Conservation (phyloP, 2,888 invertebrate genomes). For the Steinernema scapterisci region DNA sequence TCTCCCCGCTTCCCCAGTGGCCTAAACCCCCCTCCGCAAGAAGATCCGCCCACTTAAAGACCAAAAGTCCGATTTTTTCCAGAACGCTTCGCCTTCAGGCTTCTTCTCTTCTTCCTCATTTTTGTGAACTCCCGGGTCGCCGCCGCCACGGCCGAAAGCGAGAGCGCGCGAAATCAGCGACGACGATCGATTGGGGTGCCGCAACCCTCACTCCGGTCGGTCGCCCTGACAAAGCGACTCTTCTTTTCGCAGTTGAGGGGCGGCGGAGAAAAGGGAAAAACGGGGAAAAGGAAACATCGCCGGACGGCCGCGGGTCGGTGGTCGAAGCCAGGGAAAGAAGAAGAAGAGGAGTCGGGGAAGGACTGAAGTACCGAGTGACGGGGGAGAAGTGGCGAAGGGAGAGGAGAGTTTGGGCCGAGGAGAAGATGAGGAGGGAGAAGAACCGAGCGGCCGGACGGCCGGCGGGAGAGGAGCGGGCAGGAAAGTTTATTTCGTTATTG, state of each 20-base stretch:
- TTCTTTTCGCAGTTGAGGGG: slow-evolving; percentile 15
- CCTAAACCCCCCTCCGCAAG: too few species aligned
- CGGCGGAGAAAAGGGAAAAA: background rate
- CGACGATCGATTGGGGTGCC: slow-evolving; percentile 19
- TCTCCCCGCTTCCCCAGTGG: too few species aligned
- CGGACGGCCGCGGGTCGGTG: background rate
- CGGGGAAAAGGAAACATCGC: slow-evolving; percentile 28
- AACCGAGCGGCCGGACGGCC: too few species aligned
- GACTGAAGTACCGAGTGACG: too few species aligned
- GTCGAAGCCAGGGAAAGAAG: too few species aligned
- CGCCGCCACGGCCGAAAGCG: background rate
- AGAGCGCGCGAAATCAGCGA: slow-evolving; percentile 30
- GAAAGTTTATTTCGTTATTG: slow-evolving; percentile 6
- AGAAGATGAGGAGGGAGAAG: too few species aligned
- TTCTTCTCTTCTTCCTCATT: background rate
- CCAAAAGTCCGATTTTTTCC: slow-evolving; percentile 1
- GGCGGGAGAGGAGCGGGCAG: background rate
- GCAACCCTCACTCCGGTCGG: background rate
- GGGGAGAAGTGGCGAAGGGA: background rate
- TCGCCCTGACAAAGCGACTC: slow-evolving; percentile 15
- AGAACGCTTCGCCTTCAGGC: background rate
- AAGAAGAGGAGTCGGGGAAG: too few species aligned
- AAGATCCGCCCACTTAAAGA: background rate
- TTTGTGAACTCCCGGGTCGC: too few species aligned
- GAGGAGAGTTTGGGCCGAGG: background rate